phyloP scores from a whole-genome alignment of 2,888 invertebrate genomes.

The Trissoscelio sp. region DNA sequence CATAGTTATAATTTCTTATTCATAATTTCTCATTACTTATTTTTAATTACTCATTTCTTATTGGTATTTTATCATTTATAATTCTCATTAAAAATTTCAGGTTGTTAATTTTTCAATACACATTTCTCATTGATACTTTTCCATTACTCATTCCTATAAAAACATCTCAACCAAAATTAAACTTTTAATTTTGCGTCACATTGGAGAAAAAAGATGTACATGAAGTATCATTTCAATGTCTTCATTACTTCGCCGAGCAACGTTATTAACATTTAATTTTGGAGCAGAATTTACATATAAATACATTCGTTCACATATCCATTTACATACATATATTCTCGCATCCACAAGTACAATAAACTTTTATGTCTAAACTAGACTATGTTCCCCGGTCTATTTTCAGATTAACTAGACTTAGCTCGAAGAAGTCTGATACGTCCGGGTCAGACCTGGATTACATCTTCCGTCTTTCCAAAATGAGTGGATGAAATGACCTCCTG shows the following conservation, averaged over 20 bases:
- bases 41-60: no score
- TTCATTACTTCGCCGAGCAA: constrained; percentile 23
- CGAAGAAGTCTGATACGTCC: constrained; percentile 64
- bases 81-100: no score
- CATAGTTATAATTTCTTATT: no score
- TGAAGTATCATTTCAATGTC: constrained; percentile 21
- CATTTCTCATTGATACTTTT: no score
- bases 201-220: background rate
- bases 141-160: no score
- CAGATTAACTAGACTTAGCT: constrained; percentile 65
- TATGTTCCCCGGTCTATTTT: constrained; percentile 62
- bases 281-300: constrained; percentile 58
- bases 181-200: no score
- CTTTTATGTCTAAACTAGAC: constrained; percentile 62
- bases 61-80: no score
- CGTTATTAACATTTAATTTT: constrained; percentile 56
- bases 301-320: constrained; percentile 56
- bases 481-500: constrained; percentile 61
- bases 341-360: constrained; percentile 49
- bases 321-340: constrained; percentile 57
- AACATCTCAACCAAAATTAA: no score
- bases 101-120: no score
- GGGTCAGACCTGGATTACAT: constrained; percentile 67
- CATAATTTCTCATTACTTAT: no score
- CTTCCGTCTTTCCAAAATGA: constrained; percentile 67